Percentiles rank a stretch among this genome's conserved stretches.
phyloP scores from a whole-genome alignment of 2,113 vertebrate species.

The Argyrosomus japonicus region DNA sequence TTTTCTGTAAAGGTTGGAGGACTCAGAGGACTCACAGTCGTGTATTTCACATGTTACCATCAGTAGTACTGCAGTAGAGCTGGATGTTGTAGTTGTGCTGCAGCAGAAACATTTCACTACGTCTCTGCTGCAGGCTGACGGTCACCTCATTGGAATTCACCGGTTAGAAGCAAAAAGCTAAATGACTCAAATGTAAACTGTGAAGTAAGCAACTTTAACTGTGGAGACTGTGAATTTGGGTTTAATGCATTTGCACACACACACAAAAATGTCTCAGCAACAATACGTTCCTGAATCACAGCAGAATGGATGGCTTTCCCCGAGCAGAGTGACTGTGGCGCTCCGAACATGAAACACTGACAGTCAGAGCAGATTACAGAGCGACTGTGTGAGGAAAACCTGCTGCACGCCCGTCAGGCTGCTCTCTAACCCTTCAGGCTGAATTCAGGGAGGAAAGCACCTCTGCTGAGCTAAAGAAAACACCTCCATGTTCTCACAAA shows the following conservation, averaged over 20 bases:
- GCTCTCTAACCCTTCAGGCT: background rate
- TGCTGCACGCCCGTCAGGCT: background rate
- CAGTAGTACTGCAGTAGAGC: background rate
- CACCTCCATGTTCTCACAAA: constrained; percentile 18
- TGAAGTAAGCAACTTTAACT: constrained; percentile 44
- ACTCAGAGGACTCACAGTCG: no score
- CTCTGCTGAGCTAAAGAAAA: constrained; percentile 6
- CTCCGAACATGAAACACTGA: background rate
- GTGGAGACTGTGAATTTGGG: background rate
- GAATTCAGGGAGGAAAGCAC: background rate
- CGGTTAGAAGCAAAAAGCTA: constrained; percentile 24
- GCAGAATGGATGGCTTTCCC: background rate
- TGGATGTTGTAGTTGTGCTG: background rate
- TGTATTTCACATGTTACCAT: background rate
- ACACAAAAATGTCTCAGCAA: background rate
- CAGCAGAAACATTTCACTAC: background rate
- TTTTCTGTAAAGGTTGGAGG: no score
- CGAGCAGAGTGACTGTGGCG: background rate
- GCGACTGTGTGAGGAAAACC: background rate
- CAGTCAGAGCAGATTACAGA: constrained; percentile 6
- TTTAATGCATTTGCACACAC: background rate
- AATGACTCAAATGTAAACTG: constrained; percentile 35
- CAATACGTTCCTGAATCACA: background rate
- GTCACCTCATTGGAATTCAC: constrained; percentile 41
- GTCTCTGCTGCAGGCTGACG: background rate